phyloP scores from a whole-genome alignment of 1,140 invertebrate species.

The Brachionus angularis region DNA sequence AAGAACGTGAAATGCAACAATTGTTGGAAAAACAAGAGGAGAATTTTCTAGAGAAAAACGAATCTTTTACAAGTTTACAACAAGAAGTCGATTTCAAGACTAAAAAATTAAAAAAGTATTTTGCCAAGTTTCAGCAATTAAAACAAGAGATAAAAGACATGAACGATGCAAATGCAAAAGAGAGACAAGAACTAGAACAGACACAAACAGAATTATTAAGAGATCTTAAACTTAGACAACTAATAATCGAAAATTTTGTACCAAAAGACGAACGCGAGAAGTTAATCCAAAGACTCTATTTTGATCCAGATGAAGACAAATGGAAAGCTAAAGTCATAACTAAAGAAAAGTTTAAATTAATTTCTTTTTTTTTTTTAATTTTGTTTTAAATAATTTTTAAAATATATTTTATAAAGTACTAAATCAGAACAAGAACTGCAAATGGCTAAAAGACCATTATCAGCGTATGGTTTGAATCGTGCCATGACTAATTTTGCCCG shows the following conservation, averaged over 20 bases:
- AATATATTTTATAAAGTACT: neutral
- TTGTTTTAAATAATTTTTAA: neutral
- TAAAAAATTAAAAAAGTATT: slow-evolving; percentile 71
- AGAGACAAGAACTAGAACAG: slow-evolving; percentile 73
- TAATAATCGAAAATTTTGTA: slow-evolving; percentile 95
- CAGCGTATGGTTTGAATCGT: slow-evolving; percentile 64
- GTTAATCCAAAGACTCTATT: slow-evolving; percentile 69
- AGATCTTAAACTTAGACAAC: slow-evolving; percentile 71
- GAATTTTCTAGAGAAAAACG: slow-evolving; percentile 62
- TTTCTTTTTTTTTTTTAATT: too few species aligned
- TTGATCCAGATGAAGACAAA: slow-evolving; percentile 76
- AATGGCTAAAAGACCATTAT: slow-evolving; percentile 64
- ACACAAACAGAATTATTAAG: slow-evolving; percentile 68
- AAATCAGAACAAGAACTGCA: slow-evolving; percentile 19
- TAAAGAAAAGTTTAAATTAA: too few species aligned
- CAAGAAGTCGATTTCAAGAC: slow-evolving; percentile 87
- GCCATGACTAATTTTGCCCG: slow-evolving; percentile 71
- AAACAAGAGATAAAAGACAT: slow-evolving; percentile 72
- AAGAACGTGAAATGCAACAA: slow-evolving; percentile 60
- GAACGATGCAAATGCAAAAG: slow-evolving; percentile 74
- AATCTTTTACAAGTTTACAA: slow-evolving; percentile 74
- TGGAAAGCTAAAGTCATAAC: slow-evolving; percentile 66
- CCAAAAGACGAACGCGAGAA: slow-evolving; percentile 80
- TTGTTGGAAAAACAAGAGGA: slow-evolving; percentile 63
- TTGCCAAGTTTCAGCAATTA: slow-evolving; percentile 62